Evolutionary conservation across 2,888 invertebrate species (phyloP), one percentile per base, ranked within the genome.

Genomic region (Pardosa pseudoannulata): DNA sequence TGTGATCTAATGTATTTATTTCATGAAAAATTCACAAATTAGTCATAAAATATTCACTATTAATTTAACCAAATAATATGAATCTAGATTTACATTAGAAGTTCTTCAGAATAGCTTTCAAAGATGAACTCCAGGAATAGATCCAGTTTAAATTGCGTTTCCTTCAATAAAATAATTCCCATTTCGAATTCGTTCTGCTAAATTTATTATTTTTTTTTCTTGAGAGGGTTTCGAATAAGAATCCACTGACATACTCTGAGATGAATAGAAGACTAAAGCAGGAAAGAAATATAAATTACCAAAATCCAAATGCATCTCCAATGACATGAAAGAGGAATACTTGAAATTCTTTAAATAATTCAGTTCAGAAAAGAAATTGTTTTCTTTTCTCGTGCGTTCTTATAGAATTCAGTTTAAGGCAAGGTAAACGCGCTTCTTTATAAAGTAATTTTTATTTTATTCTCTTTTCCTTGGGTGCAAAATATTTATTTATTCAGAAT

Each of bases 111-210:
- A 9, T 36, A 9, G 36, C 11, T 36, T 36, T 36, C 6, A 36
- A 36, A 9, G 36, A 36, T 36, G 36, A 36, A 36, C 36, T 36
- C 36, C 36, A 7, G 11, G 36, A 36, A 36, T 36, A 9, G 11
- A 36, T 36, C 36, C 36, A 46, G 46, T 46, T 46, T 46, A 46
- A 46, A 46, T 46, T 46, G n/a, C 46, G 46, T 16, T 36, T 46
- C 16, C 46, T 46, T 13, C 16, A 46, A 46, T 13, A 46, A 46
- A 46, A 46, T 46, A 46, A 46, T 46, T 46, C 16, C 16, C 46
- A 46, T 46, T 46, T 46, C 46, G 16, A 16, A 16, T 46, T 16
- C 9, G 7, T 46, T 46, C 16, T 46, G 46, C 46, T 7, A 46
- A 46, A 46, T 46, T 46, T 46, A 46, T 46, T 46, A 2, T 46